Evolutionary conservation across 2,888 invertebrate species (phyloP).

Genomic region (Sycophila texana): DNA sequence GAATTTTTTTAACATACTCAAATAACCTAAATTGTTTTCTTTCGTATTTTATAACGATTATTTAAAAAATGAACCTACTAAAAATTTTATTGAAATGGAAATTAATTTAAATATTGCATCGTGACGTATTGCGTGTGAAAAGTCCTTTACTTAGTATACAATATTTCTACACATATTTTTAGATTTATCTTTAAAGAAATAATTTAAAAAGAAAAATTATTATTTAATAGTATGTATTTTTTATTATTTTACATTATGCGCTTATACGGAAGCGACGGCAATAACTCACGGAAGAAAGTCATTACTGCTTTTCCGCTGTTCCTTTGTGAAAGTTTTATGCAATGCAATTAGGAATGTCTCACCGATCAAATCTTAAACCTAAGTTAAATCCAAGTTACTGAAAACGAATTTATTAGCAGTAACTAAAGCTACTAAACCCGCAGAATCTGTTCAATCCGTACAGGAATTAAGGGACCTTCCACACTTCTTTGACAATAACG

Average conservation of each 20-base stretch:
- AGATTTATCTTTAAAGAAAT: too few relatives aligned
- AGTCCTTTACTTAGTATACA: not conserved
- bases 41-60: too few relatives aligned
- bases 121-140: not conserved
- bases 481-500: constrained; percentile 8
- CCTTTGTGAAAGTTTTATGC: constrained; percentile 17
- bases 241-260: constrained; percentile 9
- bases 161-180: too few relatives aligned
- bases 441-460: constrained; percentile 30
- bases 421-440: constrained; percentile 26
- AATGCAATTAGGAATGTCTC: constrained; percentile 19
- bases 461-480: constrained; percentile 12
- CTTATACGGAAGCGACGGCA: not conserved
- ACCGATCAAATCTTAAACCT: constrained; percentile 37
- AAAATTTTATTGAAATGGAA: too few relatives aligned
- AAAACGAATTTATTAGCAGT: constrained; percentile 24
- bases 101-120: too few relatives aligned
- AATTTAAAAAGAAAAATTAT: not conserved
- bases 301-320: constrained; percentile 16
- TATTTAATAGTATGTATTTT: not conserved
- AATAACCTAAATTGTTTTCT: too few relatives aligned
- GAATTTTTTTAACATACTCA: too few relatives aligned
- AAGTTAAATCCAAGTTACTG: constrained; percentile 13
- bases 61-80: too few relatives aligned
- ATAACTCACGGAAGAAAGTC: constrained; percentile 4